Evolutionary conservation across 1,140 invertebrate genomes (phyloP).

Genomic region (Geopemphigus sp.): DNA sequence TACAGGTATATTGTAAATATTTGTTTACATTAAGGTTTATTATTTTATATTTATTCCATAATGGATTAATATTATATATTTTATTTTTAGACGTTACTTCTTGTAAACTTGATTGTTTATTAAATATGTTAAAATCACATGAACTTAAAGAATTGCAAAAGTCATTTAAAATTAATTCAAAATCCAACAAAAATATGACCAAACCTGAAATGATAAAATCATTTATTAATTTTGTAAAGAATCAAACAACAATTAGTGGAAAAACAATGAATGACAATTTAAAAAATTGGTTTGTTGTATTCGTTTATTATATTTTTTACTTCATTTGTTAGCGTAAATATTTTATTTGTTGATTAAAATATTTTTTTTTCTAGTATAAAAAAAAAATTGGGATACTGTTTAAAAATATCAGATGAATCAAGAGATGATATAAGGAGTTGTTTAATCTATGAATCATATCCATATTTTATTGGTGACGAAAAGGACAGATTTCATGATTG

Average conservation of each 20-base stretch:
- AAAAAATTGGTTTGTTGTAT: conserved; percentile 14
- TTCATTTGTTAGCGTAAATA: neutral
- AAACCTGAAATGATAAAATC: conserved; percentile 26
- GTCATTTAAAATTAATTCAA: conserved; percentile 14
- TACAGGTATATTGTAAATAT: neutral
- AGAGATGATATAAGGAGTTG: conserved; percentile 40
- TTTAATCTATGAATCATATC: conserved; percentile 33
- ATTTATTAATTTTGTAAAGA: conserved; percentile 13
- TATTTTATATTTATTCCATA: neutral
- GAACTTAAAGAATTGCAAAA: conserved; percentile 37
- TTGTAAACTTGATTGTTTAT: conserved; percentile 23
- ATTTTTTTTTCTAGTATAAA: conserved; percentile 6
- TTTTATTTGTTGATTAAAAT: neutral
- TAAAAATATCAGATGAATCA: conserved; percentile 28
- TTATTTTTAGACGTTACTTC: conserved; percentile 27
- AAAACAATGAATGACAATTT: conserved; percentile 22
- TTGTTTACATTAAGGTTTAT: neutral
- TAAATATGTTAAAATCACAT: conserved; percentile 20
- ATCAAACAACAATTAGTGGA: conserved; percentile 30
- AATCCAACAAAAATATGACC: neutral
- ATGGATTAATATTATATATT: neutral
- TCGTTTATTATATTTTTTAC: neutral
- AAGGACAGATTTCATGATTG: conserved; percentile 32
- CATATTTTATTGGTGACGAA: conserved; percentile 37
- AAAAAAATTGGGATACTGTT: conserved; percentile 15